These are phyloP conservation scores for Athene noctua DNA, from an alignment of 2,113 vertebrate genomes.

Conservation along the genomic window DNA sequence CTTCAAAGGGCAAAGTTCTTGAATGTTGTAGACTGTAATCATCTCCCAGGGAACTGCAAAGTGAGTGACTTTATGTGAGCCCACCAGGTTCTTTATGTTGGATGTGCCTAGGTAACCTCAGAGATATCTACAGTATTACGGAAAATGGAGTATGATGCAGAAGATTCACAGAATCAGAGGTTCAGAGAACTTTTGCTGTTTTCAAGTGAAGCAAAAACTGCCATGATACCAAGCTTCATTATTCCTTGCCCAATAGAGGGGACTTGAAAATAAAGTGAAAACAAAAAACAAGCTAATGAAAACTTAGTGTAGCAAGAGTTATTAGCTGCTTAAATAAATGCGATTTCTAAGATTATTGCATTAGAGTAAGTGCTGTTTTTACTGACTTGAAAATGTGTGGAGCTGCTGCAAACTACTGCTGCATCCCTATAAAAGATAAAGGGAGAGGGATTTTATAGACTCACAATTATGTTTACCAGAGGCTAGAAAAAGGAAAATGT, in stretches of 20 bases:
- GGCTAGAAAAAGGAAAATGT: not conserved
- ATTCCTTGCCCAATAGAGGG: not conserved
- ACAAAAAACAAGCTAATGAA: slow-evolving; percentile 43
- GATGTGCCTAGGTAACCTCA: not conserved
- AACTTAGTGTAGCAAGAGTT: slow-evolving; percentile 18
- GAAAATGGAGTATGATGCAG: not conserved
- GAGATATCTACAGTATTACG: fast-evolving
- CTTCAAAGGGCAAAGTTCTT: not conserved
- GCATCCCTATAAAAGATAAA: slow-evolving; percentile 15
- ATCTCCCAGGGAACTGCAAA: not conserved
- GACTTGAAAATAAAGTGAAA: not conserved
- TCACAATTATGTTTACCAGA: not conserved
- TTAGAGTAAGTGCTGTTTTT: slow-evolving; percentile 3
- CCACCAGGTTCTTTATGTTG: not conserved
- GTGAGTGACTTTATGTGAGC: fast-evolving
- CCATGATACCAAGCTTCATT: not conserved
- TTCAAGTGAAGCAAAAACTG: not conserved
- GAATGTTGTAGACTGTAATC: not conserved
- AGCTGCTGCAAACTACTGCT: not conserved
- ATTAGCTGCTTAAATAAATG: slow-evolving; percentile 40
- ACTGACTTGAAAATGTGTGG: not conserved
- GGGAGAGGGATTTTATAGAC: not conserved
- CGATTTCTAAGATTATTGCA: slow-evolving; percentile 30
- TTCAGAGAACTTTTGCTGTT: not conserved
- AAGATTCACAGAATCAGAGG: not conserved